Conservation (phyloP, 2,888 invertebrate species). For the Acleris emargana region DNA sequence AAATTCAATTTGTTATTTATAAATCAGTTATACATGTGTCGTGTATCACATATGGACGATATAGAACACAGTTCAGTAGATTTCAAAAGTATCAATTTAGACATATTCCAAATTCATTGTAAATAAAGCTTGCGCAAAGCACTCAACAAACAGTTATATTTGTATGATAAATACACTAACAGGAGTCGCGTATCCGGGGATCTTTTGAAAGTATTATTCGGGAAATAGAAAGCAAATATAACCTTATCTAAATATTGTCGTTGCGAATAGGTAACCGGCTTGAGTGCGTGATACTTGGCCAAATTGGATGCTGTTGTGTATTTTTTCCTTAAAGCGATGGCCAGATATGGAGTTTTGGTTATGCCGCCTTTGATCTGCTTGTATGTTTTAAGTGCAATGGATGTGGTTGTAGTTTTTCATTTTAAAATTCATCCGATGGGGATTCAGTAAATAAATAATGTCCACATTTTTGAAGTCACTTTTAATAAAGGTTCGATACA, state of each 20-base stretch:
- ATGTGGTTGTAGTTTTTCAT: background rate
- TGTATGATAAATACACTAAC: slow-evolving; percentile 43
- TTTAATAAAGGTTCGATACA: too few relatives aligned
- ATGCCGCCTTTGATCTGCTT: slow-evolving; percentile 22
- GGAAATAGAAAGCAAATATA: slow-evolving; percentile 62
- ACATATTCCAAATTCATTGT: background rate
- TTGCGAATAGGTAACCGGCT: slow-evolving; percentile 46
- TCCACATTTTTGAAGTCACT: too few relatives aligned
- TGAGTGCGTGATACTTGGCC: slow-evolving; percentile 48
- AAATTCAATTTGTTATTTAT: too few relatives aligned
- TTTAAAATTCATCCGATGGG: background rate
- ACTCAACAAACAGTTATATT: slow-evolving; percentile 46
- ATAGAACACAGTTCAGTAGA: too few relatives aligned
- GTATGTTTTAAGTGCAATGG: slow-evolving; percentile 14
- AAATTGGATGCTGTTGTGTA: slow-evolving; percentile 56
- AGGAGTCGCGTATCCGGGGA: slow-evolving; percentile 35
- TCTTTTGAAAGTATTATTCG: slow-evolving; percentile 62
- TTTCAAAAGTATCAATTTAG: background rate
- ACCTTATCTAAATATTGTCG: slow-evolving; percentile 62
- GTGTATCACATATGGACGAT: too few relatives aligned
- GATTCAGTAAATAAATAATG: too few relatives aligned
- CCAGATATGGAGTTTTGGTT: slow-evolving; percentile 37
- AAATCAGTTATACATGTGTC: too few relatives aligned
- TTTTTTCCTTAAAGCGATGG: slow-evolving; percentile 43
- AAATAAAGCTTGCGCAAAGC: slow-evolving; percentile 31